phyloP scores from a whole-genome alignment of 2,113 vertebrate genomes.

The Pluvialis apricaria region DNA sequence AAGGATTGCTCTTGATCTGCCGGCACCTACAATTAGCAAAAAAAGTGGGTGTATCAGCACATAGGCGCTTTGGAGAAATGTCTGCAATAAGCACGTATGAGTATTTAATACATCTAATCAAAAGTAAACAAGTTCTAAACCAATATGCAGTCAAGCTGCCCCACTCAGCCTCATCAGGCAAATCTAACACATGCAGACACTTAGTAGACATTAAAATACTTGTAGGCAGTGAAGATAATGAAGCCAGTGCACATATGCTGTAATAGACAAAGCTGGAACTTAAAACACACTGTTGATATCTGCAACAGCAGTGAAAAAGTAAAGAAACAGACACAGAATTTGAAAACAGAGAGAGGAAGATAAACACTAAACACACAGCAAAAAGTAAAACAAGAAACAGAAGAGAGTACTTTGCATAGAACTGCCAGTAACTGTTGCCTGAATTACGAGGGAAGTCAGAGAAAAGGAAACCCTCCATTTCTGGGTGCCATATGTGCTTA shows the following conservation, averaged over 20 bases:
- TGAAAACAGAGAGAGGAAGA: conserved; percentile 23
- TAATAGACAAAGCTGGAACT: conserved; percentile 18
- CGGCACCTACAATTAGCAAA: not conserved
- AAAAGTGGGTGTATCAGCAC: not conserved
- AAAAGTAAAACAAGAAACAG: conserved; percentile 11
- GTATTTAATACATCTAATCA: not conserved
- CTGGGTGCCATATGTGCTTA: conserved; percentile 32
- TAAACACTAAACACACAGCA: not conserved
- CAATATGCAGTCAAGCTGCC: not conserved
- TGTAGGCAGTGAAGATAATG: not conserved
- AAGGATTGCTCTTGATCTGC: not conserved
- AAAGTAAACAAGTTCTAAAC: not conserved
- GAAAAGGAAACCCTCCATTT: not conserved
- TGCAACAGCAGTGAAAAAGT: conserved; percentile 19
- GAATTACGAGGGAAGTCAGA: not conserved
- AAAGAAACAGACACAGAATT: not conserved
- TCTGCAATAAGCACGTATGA: not conserved
- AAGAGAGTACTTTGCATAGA: not conserved
- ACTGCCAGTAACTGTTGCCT: not conserved
- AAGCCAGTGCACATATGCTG: conserved; percentile 26
- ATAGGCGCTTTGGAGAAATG: not conserved
- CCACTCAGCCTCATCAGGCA: not conserved
- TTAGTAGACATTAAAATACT: not conserved
- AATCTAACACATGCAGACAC: not conserved
- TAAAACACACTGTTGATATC: not conserved